A percentile compares a stretch with the other conserved stretches of the same genome.
Evolutionary conservation across 2,888 invertebrate species (phyloP).

Genomic region (Rhagonycha fulva): DNA sequence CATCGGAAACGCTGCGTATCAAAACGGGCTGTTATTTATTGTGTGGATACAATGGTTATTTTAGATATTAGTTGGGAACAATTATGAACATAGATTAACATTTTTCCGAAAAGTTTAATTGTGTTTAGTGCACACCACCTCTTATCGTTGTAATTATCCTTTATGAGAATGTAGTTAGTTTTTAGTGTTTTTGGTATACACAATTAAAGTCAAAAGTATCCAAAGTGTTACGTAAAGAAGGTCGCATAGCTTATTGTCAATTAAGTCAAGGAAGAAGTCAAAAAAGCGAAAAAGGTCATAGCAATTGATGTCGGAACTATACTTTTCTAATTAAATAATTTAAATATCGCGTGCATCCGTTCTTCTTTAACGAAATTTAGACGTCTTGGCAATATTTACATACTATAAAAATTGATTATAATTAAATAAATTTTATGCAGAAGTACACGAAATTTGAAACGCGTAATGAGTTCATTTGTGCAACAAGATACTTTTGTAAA

Average conservation of each 20-base stretch:
- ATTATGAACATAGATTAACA: background rate
- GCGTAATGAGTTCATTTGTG: background rate
- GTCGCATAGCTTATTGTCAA: background rate
- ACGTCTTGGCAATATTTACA: background rate
- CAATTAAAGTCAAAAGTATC: background rate
- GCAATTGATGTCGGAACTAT: background rate
- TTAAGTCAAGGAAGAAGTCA: background rate
- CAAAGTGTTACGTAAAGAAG: background rate
- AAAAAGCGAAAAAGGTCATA: slow-evolving; percentile 1
- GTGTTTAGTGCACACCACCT: background rate
- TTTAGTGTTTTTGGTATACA: background rate
- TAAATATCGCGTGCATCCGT: background rate
- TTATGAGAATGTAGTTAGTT: background rate
- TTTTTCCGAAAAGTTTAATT: background rate
- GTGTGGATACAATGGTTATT: background rate
- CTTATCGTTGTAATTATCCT: background rate
- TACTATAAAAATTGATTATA: background rate
- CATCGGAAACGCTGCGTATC: background rate
- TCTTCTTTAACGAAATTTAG: background rate
- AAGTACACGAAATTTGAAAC: background rate
- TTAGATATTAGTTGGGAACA: background rate
- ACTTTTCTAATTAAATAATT: background rate
- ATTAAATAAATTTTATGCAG: background rate
- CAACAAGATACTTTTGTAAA: background rate
- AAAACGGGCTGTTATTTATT: background rate